These are phyloP conservation scores for Natator depressus DNA, from an alignment of 2,113 vertebrate genomes.

Conservation along the genomic window DNA sequence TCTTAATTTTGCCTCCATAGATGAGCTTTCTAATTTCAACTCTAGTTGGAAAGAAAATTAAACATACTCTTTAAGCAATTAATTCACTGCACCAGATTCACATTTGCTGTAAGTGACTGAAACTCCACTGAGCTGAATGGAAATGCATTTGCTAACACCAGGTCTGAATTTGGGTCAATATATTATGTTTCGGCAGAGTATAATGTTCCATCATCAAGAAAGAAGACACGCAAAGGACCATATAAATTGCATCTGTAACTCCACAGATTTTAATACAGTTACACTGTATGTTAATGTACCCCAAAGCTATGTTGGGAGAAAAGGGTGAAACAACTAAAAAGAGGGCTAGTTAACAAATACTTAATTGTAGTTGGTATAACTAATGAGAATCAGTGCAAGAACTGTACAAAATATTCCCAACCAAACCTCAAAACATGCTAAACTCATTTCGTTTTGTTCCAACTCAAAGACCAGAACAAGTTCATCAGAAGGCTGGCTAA, in stretches of 20 bases:
- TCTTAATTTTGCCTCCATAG: not conserved
- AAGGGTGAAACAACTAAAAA: not conserved
- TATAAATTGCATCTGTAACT: not conserved
- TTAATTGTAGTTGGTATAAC: not conserved
- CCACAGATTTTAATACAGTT: not conserved
- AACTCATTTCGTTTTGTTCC: not conserved
- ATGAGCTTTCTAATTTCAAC: not conserved
- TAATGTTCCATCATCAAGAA: not conserved
- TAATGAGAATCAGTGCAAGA: not conserved
- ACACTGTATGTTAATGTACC: not conserved
- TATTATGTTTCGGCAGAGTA: not conserved
- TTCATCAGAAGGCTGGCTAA: not conserved
- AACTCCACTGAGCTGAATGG: not conserved
- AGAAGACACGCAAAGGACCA: not conserved
- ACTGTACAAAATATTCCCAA: fast-evolving
- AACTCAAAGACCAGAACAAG: not conserved
- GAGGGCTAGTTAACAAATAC: not conserved
- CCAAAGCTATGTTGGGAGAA: not conserved
- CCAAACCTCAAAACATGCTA: not conserved
- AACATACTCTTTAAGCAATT: not conserved
- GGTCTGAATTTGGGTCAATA: not conserved
- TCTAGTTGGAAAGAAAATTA: not conserved
- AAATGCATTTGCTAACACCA: not conserved
- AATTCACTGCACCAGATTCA: not conserved
- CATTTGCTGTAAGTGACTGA: not conserved